Conservation (phyloP, 1,140 invertebrate species). For the Lanistes nyassanus region DNA sequence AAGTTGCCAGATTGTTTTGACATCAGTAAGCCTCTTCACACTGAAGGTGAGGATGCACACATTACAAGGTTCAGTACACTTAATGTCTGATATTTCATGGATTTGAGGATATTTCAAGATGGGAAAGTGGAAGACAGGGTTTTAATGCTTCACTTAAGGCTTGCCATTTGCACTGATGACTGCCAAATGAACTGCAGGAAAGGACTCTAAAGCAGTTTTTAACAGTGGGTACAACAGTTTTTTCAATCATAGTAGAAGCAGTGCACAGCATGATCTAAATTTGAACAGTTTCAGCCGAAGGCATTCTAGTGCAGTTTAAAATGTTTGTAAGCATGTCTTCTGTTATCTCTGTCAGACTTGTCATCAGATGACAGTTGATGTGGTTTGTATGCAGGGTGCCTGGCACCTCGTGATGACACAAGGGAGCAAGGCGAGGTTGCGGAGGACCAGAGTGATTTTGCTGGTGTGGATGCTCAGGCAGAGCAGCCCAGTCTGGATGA, state of each 20-base stretch:
- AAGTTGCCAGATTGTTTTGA: constrained; percentile 64
- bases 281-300: neutral
- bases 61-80: too few species aligned
- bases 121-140: too few species aligned
- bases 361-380: neutral
- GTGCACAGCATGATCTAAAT: too few species aligned
- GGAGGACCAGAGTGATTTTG: neutral
- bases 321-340: neutral
- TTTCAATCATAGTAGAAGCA: too few species aligned
- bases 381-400: too few species aligned
- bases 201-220: too few species aligned
- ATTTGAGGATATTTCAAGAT: too few species aligned
- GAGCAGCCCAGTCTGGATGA: constrained; percentile 45
- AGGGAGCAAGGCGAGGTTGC: neutral
- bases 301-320: neutral
- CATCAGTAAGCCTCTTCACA: constrained; percentile 37
- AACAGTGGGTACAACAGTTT: too few species aligned
- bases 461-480: neutral
- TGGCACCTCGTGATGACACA: neutral
- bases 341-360: neutral
- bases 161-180: too few species aligned
- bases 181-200: too few species aligned
- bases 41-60: constrained; percentile 18
- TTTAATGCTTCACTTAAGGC: too few species aligned
- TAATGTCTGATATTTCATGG: too few species aligned